Percentiles rank a stretch among this genome's conserved stretches.
Evolutionary conservation across 2,888 invertebrate genomes (phyloP).

Genomic region (Euspilapteryx auroguttella): DNA sequence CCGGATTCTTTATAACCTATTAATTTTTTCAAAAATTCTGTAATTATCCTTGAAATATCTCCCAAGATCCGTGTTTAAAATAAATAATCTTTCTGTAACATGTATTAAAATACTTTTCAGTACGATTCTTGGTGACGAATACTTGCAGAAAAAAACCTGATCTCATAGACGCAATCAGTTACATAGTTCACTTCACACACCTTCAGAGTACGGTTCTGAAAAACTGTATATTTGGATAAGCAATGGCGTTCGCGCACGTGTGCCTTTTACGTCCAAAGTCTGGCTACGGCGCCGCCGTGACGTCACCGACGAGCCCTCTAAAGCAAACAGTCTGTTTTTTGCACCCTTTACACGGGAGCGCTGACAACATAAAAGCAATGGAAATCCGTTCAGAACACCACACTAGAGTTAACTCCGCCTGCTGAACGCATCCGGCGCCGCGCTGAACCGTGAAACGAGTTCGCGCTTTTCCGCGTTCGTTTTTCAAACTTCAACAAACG

Average conservation of each 20-base stretch:
- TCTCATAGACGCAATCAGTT: too few relatives aligned
- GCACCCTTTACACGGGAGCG: constrained; percentile 53
- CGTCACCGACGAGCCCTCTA: constrained; percentile 41
- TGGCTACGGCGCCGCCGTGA: constrained; percentile 41
- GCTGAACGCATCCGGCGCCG: constrained; percentile 33
- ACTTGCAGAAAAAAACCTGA: too few relatives aligned
- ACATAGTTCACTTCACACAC: too few relatives aligned
- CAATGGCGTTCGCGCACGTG: constrained; percentile 16
- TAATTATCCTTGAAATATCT: too few relatives aligned
- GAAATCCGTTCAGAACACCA: constrained; percentile 52
- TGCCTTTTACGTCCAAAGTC: constrained; percentile 30
- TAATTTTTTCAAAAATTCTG: too few relatives aligned
- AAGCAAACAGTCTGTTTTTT: constrained; percentile 54
- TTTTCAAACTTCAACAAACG: constrained; percentile 8
- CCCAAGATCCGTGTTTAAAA: too few relatives aligned
- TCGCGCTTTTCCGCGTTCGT: constrained; percentile 8
- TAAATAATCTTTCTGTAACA: too few relatives aligned
- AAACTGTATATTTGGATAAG: background rate
- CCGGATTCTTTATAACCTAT: too few relatives aligned
- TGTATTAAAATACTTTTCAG: too few relatives aligned
- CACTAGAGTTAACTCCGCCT: constrained; percentile 47
- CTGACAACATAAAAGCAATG: constrained; percentile 50
- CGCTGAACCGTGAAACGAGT: background rate
- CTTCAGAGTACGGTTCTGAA: too few relatives aligned
- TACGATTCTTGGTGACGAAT: too few relatives aligned